Evolutionary conservation across 1,140 invertebrate species (phyloP).

Genomic region (Drosophila leontia): DNA sequence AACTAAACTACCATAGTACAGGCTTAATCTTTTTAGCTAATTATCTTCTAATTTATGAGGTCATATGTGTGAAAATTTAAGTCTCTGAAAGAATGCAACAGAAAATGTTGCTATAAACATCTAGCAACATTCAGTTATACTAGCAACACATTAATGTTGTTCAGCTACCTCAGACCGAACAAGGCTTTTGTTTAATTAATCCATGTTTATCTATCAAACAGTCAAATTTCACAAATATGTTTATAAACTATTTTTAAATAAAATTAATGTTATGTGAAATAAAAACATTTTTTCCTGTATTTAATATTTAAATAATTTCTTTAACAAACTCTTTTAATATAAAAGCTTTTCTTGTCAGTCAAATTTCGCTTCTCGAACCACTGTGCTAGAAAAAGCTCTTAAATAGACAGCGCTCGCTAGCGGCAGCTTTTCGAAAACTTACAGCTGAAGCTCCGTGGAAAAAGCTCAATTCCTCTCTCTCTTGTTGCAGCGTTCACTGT

Average conservation of each 20-base stretch:
- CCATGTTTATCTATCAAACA: no score
- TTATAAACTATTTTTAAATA: no score
- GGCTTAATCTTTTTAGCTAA: neutral
- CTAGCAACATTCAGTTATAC: neutral
- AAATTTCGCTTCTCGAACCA: neutral
- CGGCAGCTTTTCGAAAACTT: slow-evolving; percentile 6
- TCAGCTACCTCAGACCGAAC: no score
- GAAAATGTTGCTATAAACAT: neutral
- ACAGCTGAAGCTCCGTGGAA: slow-evolving; percentile 28
- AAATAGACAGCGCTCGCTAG: slow-evolving; percentile 34
- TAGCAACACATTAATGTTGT: neutral
- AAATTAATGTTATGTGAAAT: no score
- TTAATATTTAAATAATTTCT: neutral
- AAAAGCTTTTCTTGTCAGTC: slow-evolving; percentile 2
- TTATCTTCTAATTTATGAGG: neutral
- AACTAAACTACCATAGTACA: neutral
- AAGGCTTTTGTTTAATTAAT: no score
- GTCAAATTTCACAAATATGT: no score
- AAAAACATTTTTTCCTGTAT: no score
- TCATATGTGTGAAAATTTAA: neutral
- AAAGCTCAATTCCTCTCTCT: slow-evolving; percentile 36
- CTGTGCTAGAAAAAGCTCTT: slow-evolving; percentile 31
- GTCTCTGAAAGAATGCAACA: neutral
- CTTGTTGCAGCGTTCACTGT: neutral
- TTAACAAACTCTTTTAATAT: neutral